Evolutionary conservation across 2,797 vertebrate genomes (phyloP).

Genomic region (Nannoperca obscura): DNA sequence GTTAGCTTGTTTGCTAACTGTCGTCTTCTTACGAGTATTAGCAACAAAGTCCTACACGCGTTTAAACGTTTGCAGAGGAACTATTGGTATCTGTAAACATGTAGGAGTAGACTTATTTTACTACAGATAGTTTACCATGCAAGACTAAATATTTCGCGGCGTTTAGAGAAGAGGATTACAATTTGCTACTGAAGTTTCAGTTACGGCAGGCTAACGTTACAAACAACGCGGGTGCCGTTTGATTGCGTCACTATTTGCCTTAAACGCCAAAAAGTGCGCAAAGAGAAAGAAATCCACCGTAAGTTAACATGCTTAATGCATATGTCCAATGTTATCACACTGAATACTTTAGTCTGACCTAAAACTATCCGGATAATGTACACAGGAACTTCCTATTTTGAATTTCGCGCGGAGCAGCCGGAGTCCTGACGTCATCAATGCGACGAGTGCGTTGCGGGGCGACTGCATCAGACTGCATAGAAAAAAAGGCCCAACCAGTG

Average conservation of each 20-base stretch:
- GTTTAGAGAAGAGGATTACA: background rate
- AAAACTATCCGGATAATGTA: background rate
- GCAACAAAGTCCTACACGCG: background rate
- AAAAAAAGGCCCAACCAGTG: no score
- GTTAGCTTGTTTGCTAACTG: conserved; percentile 45
- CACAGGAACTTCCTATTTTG: conserved; percentile 4
- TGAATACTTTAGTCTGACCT: background rate
- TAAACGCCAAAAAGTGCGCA: background rate
- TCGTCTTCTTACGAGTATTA: background rate
- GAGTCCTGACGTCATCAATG: conserved; percentile 41
- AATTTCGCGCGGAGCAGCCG: conserved; percentile 56
- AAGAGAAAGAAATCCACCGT: background rate
- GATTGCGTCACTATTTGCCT: conserved; percentile 61
- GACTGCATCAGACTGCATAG: no score
- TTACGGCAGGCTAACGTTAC: background rate
- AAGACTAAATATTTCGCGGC: background rate
- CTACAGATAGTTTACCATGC: background rate
- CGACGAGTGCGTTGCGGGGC: conserved; percentile 17
- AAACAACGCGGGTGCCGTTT: conserved; percentile 52
- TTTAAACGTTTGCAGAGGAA: background rate
- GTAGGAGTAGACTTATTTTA: background rate
- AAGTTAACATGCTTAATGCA: background rate
- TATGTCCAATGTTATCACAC: accelerated
- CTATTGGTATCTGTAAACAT: background rate
- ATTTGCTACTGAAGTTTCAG: background rate